Base-by-base conservation (phyloP, 2,797 vertebrate genomes). In the Sebastes cheni region DNA sequence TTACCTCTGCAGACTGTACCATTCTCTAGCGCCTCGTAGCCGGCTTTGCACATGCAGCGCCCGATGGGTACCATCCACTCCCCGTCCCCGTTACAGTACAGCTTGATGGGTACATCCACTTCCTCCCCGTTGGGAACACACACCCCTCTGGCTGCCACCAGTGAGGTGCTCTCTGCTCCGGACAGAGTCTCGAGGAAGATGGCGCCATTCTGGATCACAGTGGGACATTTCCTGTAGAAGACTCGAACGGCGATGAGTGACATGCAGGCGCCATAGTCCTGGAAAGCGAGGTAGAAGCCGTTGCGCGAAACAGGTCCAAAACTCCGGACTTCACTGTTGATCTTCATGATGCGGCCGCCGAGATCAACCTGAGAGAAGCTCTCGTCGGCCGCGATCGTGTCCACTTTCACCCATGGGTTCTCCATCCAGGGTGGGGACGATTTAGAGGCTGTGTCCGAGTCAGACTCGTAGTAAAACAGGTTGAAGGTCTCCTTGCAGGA, bases 401-500 rank as follows among this genome's bases (percentile, higher is more conserved):
- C 98, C 84, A 99, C 98, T 76, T 99, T 99, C 86, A 97, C 94
- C 98, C 98, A 99, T 0, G 98, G 98, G 10, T 99, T 99, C 93
- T 99, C 98, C 98, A 99, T 99, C 98, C 98, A 99, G 74, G 93
- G 86, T 1, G 98, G 98, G 67, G 95, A 97, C 2, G 92, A 95
- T 84, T 96, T 97, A 8, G 96, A 97, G 86, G 97, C 98, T 0
- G 91, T 93, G 89, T 99, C 98, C 0, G 91, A 94, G 92, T 99
- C 98, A 0, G 97, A 96, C 91, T 99, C 98, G 0, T 96, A 98
- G 85, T 98, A 99, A 78, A 98, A 99, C 6, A 99, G 96, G 90
- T 99, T 99, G 85, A 99, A 99, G 58, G 98, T 99, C 94, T 99
- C 98, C 86, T 99, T 99, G 91, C 98, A 99, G 89, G 98, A 99